Conservation (phyloP, 2,888 invertebrate species). For the Beris morrisii region DNA sequence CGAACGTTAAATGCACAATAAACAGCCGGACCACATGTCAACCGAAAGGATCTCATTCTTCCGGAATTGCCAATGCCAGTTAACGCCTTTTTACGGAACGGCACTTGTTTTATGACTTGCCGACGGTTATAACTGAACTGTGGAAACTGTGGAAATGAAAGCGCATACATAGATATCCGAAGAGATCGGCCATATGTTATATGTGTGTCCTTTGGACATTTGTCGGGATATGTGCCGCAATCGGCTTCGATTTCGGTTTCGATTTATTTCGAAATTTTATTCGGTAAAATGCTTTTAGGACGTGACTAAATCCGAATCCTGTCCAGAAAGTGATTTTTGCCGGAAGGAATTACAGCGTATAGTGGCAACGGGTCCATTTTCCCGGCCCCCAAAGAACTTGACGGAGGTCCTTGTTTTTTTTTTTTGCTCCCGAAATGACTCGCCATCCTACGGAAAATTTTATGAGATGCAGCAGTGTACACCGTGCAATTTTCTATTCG, state of each 20-base stretch:
- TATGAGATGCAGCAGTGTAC: constrained; percentile 7
- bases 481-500: constrained; percentile 4
- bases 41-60: no score
- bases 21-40: no score
- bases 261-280: constrained; percentile 15
- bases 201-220: background rate
- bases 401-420: background rate
- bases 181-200: no score
- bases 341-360: constrained; percentile 8
- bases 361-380: no score
- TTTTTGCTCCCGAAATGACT: background rate
- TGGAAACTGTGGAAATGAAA: background rate
- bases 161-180: background rate
- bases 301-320: constrained; percentile 8
- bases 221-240: background rate
- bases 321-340: constrained; percentile 14
- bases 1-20: no score
- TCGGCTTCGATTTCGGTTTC: background rate
- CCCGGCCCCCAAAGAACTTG: background rate
- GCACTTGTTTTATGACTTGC: constrained; percentile 15
- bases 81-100: constrained; percentile 6
- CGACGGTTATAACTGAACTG: background rate
- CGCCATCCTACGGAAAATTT: background rate
- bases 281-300: constrained; percentile 6
- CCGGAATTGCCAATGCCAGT: background rate